Evolutionary conservation across 2,888 invertebrate genomes (phyloP), one percentile per base, ranked within the genome.

Genomic region (Glaucopsyche alexis): DNA sequence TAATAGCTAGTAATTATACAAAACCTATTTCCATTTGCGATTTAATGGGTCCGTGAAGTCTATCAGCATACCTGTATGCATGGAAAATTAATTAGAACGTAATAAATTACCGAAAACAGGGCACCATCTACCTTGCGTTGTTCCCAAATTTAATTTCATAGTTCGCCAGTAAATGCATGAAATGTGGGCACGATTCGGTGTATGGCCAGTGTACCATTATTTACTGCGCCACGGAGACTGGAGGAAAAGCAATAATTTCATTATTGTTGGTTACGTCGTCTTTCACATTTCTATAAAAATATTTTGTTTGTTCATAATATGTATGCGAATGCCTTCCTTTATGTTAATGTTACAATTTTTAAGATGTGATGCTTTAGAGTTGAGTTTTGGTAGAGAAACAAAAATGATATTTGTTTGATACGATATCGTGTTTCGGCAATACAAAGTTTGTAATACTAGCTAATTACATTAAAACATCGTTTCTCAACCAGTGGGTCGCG

Each of bases 131-230:
- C 82, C 81, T 86, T 83, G 82, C 84, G 84, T 85, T 88, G 86
- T 85, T 83, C 82, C 81, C 85, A 86, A 89, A 89, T 90, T 89
- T 86, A 90, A 89, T 90, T 87, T 88, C 84, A 84, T 83, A 84
- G 84, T 85, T 82, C 80, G 80, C 80, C 80, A 78, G 80, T 82
- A 83, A 84, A 85, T 82, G 83, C 78, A 85, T 80, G 82, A 81
- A 85, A 83, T 81, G 76, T 78, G 80, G 77, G 74, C 76, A 77
- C 73, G 65, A 72, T 49, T 72, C 49, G 77, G 74, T 74, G 74
- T 75, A 76, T 75, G 75, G 78, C 76, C 74, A 78, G 79, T 79
- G 71, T 82, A 79, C 81, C 79, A 84, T 84, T 88, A 87, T 89
- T 89, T 85, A 85, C 84, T 85, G 88, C 86, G 84, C 82, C 85